A percentile compares a stretch with the other conserved stretches of the same genome.
phyloP scores from a whole-genome alignment of 2,113 vertebrate genomes.

The Mesitornis unicolor region DNA sequence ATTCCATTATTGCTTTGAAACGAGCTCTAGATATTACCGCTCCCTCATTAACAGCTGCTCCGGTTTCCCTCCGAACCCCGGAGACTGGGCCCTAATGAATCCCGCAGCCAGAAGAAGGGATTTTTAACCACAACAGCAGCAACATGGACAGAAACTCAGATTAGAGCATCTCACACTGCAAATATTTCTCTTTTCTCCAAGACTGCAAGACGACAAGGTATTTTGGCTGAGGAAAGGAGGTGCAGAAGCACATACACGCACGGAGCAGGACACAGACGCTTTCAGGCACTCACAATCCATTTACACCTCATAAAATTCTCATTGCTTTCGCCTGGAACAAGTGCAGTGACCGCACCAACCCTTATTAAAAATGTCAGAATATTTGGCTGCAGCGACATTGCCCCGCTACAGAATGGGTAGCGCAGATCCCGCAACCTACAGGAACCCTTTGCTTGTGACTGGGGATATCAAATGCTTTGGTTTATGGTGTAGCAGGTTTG shows the following conservation, averaged over 20 bases:
- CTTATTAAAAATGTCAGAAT: neutral
- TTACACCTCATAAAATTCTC: constrained; percentile 59
- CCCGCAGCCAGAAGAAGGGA: neutral
- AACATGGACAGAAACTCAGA: neutral
- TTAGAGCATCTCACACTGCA: neutral
- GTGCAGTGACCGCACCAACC: neutral
- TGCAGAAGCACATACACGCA: neutral
- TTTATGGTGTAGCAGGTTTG: neutral
- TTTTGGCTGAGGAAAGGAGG: neutral
- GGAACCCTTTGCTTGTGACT: neutral
- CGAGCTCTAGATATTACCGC: constrained; percentile 1
- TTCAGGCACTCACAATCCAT: constrained; percentile 23
- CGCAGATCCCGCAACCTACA: accelerated
- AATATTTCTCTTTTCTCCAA: neutral
- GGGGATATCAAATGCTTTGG: neutral
- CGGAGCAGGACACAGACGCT: neutral
- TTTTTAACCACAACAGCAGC: constrained; percentile 17
- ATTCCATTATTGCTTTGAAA: constrained; percentile 54
- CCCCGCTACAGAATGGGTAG: too few species aligned
- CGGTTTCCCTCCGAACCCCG: constrained; percentile 5
- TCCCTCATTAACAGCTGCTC: constrained; percentile 47
- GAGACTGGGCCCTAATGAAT: constrained; percentile 46
- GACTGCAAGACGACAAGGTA: neutral
- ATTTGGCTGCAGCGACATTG: neutral
- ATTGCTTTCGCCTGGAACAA: constrained; percentile 12